phyloP scores from a whole-genome alignment of 2,797 vertebrate genomes.

The Erpetoichthys calabaricus region DNA sequence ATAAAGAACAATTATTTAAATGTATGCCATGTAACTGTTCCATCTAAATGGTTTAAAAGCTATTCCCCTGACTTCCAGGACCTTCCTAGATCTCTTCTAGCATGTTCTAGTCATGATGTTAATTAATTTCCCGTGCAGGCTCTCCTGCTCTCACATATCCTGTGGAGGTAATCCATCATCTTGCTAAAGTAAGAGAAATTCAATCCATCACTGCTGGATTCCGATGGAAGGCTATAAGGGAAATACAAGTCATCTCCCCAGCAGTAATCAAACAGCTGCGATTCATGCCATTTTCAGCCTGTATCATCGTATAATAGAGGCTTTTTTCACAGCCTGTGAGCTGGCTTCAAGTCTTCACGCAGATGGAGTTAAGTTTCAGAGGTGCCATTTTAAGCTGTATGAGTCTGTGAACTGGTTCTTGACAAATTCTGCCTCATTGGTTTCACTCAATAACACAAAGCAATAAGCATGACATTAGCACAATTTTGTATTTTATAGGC shows the following conservation, averaged over 20 bases:
- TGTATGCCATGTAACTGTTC: not conserved
- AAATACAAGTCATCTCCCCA: conserved; percentile 38
- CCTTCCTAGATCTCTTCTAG: conserved; percentile 26
- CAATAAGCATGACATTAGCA: conserved; percentile 64
- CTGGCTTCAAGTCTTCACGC: conserved; percentile 37
- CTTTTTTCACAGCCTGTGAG: conserved; percentile 37
- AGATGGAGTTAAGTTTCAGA: conserved; percentile 39
- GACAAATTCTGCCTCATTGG: conserved; percentile 60
- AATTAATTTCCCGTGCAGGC: conserved; percentile 44
- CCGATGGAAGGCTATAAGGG: conserved; percentile 38
- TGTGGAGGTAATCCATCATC: conserved; percentile 48
- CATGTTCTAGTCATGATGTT: conserved; percentile 28
- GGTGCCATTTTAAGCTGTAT: conserved; percentile 44
- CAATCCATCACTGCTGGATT: conserved; percentile 50
- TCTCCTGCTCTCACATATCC: conserved; percentile 30
- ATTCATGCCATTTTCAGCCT: conserved; percentile 49
- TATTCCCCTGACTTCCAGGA: conserved; percentile 18
- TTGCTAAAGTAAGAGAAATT: conserved; percentile 34
- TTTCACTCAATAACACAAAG: conserved; percentile 56
- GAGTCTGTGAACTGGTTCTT: conserved; percentile 54
- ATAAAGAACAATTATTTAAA: not conserved
- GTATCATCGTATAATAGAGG: conserved; percentile 47
- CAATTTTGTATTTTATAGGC: conserved; percentile 70
- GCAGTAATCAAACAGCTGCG: conserved; percentile 57
- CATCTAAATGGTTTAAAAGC: conserved; percentile 16